phyloP scores from a whole-genome alignment of 2,797 vertebrate species.

The Melanotaenia parkinsoni region DNA sequence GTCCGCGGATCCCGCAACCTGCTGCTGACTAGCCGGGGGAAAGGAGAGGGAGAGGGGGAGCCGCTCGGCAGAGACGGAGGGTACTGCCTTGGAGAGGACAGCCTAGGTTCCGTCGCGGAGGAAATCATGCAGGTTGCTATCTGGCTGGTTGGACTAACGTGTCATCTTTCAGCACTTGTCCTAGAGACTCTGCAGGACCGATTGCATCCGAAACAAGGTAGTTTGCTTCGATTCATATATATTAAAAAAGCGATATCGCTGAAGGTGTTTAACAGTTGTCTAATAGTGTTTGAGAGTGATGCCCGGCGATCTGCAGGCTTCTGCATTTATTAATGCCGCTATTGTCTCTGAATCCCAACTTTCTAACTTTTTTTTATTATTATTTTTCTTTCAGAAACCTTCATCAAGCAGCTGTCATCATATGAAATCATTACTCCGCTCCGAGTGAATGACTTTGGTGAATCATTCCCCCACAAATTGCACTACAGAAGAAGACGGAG shows the following conservation, averaged over 20 bases:
- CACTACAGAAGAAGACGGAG: slow-evolving; percentile 90
- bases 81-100: slow-evolving; percentile 72
- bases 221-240: slow-evolving; percentile 36
- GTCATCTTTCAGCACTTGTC: slow-evolving; percentile 87
- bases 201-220: slow-evolving; percentile 94
- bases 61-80: slow-evolving; percentile 68
- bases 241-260: slow-evolving; percentile 1
- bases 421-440: slow-evolving; percentile 94
- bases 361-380: background rate
- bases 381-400: slow-evolving; percentile 81
- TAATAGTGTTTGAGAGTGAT: slow-evolving; percentile 19
- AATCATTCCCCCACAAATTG: slow-evolving; percentile 85
- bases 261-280: slow-evolving; percentile 2
- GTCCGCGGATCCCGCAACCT: slow-evolving; percentile 81
- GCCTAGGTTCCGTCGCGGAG: slow-evolving; percentile 64
- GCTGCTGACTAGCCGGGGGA: slow-evolving; percentile 84
- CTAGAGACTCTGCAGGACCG: slow-evolving; percentile 80
- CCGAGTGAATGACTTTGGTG: slow-evolving; percentile 93
- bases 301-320: background rate
- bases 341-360: slow-evolving; percentile 5
- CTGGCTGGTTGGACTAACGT: slow-evolving; percentile 88
- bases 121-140: slow-evolving; percentile 89
- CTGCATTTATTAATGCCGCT: slow-evolving; percentile 4
- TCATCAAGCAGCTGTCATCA: slow-evolving; percentile 89
- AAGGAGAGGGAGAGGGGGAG: slow-evolving; percentile 68